A percentile compares a stretch with the other conserved stretches of the same genome.
These are phyloP conservation scores for Euzophera pinguis DNA, from an alignment of 2,888 invertebrate genomes.

Conservation along the genomic window DNA sequence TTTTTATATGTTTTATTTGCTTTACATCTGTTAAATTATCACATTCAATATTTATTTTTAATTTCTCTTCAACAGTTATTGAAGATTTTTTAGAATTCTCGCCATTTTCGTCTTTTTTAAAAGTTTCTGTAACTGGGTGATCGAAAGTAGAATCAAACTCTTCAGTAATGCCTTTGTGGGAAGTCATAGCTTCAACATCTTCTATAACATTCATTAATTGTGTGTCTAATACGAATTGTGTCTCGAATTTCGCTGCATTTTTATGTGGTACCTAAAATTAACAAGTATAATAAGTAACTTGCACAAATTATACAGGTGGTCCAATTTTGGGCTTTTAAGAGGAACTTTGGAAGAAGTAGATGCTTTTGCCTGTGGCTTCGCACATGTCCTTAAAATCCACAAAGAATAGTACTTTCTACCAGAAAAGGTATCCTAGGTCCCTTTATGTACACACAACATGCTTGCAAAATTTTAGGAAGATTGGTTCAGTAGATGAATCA, in stretches of 20 bases:
- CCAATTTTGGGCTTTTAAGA: too few relatives aligned
- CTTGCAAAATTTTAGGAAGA: too few relatives aligned
- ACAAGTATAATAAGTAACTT: not conserved
- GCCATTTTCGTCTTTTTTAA: not conserved
- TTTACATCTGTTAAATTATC: not conserved
- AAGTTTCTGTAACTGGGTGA: slow-evolving; percentile 13
- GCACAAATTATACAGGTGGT: too few relatives aligned
- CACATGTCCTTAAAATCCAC: too few relatives aligned
- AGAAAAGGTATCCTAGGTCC: too few relatives aligned
- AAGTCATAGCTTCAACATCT: slow-evolving; percentile 46
- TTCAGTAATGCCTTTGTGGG: slow-evolving; percentile 42
- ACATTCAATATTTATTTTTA: not conserved
- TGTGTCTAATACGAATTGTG: slow-evolving; percentile 59
- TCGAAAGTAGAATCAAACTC: slow-evolving; percentile 50
- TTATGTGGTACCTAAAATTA: slow-evolving; percentile 30
- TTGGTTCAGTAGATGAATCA: too few relatives aligned
- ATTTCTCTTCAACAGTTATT: not conserved
- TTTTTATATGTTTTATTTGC: not conserved
- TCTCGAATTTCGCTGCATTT: slow-evolving; percentile 46
- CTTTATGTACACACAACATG: too few relatives aligned
- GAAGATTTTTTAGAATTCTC: not conserved
- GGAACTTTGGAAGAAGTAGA: too few relatives aligned
- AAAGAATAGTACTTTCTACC: too few relatives aligned
- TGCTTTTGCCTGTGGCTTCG: too few relatives aligned
- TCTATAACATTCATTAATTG: slow-evolving; percentile 57